Conservation (phyloP, 2,113 vertebrate genomes). For the Phodopus roborovskii region DNA sequence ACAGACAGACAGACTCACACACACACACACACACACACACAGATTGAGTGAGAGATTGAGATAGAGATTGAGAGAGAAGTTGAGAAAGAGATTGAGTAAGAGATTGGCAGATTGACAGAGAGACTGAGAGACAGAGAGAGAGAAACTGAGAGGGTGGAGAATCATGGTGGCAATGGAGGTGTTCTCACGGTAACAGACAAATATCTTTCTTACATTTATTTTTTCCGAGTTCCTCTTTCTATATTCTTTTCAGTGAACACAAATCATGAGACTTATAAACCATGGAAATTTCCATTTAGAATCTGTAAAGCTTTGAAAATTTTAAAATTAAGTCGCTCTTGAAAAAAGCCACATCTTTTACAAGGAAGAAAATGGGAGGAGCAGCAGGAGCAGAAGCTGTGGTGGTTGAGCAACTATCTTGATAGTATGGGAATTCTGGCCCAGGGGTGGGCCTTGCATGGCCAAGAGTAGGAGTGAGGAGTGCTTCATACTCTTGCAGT, state of each 20-base stretch:
- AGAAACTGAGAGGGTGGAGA: neutral
- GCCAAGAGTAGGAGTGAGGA: neutral
- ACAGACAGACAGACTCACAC: no score
- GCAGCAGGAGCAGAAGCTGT: no score
- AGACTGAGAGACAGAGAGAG: slow-evolving; percentile 9
- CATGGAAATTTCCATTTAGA: neutral
- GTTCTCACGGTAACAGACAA: neutral
- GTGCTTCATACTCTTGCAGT: neutral
- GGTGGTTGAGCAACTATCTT: neutral
- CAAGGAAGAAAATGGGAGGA: neutral
- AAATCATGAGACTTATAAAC: neutral
- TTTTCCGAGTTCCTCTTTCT: neutral
- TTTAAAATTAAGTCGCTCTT: neutral
- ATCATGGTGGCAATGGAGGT: neutral
- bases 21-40: no score
- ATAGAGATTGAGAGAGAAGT: no score
- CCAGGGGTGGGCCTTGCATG: neutral
- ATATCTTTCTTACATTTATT: neutral
- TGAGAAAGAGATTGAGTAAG: slow-evolving; percentile 7
- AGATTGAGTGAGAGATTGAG: neutral
- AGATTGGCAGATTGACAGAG: no score
- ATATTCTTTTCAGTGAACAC: neutral
- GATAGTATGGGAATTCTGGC: neutral
- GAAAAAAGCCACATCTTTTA: neutral
- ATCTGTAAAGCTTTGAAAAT: slow-evolving; percentile 11